These are phyloP conservation scores for Anableps anableps DNA, from an alignment of 2,797 vertebrate species.

Conservation along the genomic window DNA sequence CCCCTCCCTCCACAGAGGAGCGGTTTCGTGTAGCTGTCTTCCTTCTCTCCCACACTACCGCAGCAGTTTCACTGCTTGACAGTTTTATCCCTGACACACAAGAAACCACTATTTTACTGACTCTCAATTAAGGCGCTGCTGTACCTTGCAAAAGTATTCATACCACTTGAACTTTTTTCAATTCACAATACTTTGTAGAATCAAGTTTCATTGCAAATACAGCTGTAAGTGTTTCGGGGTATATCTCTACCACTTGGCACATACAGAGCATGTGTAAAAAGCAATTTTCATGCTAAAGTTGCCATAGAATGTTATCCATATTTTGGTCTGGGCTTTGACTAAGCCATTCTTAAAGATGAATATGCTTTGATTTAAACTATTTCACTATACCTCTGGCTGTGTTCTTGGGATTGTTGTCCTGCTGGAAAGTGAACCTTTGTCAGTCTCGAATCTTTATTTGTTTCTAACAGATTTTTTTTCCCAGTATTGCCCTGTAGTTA, in stretches of 20 bases:
- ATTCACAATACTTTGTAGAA: slow-evolving; percentile 1
- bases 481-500: too few species aligned
- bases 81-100: slow-evolving; percentile 72
- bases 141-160: background rate
- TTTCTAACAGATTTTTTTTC: background rate
- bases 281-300: background rate
- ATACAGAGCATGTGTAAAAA: background rate
- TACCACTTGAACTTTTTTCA: background rate
- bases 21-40: slow-evolving; percentile 66
- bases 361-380: background rate
- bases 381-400: background rate
- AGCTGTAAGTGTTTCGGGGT: background rate
- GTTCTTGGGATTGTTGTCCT: background rate
- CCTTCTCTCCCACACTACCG: slow-evolving; percentile 57
- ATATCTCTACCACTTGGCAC: background rate
- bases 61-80: slow-evolving; percentile 70
- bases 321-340: background rate
- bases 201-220: background rate
- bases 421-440: background rate
- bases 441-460: background rate
- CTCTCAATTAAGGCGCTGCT: slow-evolving; percentile 52
- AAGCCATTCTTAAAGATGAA: background rate
- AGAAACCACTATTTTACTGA: slow-evolving; percentile 65
- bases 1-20: slow-evolving; percentile 48
- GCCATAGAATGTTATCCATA: background rate